Evolutionary conservation across 23 tunicate genomes (phyloP), one percentile per base, ranked within the genome.

Genomic region (Halocynthia roretzi): DNA sequence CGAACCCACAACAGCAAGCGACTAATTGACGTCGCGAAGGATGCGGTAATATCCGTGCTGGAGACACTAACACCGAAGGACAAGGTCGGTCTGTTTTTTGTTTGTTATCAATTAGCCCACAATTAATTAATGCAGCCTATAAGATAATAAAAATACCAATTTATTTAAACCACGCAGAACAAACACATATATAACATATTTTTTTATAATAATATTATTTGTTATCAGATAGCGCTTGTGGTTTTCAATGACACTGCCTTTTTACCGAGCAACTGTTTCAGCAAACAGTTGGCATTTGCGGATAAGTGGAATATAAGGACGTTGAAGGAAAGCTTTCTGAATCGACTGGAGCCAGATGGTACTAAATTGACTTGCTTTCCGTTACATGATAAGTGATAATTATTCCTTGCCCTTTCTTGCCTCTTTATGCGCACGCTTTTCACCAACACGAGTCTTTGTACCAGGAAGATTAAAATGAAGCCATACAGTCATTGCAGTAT

Each of bases 1-100:
- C 22, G 31, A 67, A 80, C 83, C 10, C 57, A 50, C 18, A 67
- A 80, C 75, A 80, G 83, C 54, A 31, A 68, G 51, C 62, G 61
- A 51, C 19, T 80, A 50, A 54, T 80, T 54, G 83, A 80, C 14
- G 57, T 80, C 7, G 72, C 83, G 12, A 53, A 8, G 7, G 58
- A 67, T 15, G 73, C 71, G 2, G 68, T 80, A 50, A n/a, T 18
- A 10, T 18, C 60, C 8, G 11, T 68, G 62, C 72, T 80, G 51
- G 83, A 54, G 10, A 65, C 83, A 31, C 44, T 80, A 6, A 67
- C 55, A 68, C 83, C 83, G 12, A 80, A 52, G 49, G 83, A 80
- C 22, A 67, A 51, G 75, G 83, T 80, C 15, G 17, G 17, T n/a
- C 5, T 48, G 11, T 10, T 71, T 44, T 1, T 15, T 58, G 2